Conservation (phyloP, 2,888 invertebrate genomes). For the Nomada fabriciana region DNA sequence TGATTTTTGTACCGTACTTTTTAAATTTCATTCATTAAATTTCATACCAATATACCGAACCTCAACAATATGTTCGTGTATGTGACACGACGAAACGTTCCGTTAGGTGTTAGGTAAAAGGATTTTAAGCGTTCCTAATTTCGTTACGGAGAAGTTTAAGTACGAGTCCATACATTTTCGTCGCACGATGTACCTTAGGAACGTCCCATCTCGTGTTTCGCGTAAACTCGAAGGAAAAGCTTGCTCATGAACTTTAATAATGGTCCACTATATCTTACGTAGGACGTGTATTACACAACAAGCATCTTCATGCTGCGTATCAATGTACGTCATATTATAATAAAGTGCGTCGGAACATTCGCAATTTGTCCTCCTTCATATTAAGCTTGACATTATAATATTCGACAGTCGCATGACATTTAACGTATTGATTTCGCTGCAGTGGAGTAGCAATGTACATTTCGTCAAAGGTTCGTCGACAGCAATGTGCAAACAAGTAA, state of each 20-base stretch:
- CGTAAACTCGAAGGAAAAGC: conserved; percentile 22
- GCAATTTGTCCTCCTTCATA: conserved; percentile 6
- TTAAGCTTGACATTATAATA: conserved; percentile 2
- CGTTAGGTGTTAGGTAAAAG: conserved; percentile 2
- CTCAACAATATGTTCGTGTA: background rate
- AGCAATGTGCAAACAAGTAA: too few relatives aligned
- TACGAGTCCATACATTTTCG: background rate
- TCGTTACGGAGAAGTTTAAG: conserved; percentile 28
- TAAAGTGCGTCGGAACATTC: background rate
- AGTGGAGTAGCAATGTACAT: too few relatives aligned
- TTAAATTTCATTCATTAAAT: too few relatives aligned
- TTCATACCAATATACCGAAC: background rate
- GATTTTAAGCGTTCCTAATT: conserved; percentile 25
- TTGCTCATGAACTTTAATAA: conserved; percentile 37
- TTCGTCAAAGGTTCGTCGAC: too few relatives aligned
- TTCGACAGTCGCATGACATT: background rate
- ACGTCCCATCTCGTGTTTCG: background rate
- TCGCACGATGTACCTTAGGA: background rate
- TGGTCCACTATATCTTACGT: conserved; percentile 14
- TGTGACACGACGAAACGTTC: background rate
- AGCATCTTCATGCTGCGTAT: background rate
- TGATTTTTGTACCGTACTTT: too few relatives aligned
- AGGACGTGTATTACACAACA: conserved; percentile 5
- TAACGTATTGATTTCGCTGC: too few relatives aligned
- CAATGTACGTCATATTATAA: conserved; percentile 24